A percentile compares a stretch with the other conserved stretches of the same genome.
These are phyloP conservation scores for Oreochromis grahami DNA, from an alignment of 2,797 vertebrate genomes.

Conservation along the genomic window DNA sequence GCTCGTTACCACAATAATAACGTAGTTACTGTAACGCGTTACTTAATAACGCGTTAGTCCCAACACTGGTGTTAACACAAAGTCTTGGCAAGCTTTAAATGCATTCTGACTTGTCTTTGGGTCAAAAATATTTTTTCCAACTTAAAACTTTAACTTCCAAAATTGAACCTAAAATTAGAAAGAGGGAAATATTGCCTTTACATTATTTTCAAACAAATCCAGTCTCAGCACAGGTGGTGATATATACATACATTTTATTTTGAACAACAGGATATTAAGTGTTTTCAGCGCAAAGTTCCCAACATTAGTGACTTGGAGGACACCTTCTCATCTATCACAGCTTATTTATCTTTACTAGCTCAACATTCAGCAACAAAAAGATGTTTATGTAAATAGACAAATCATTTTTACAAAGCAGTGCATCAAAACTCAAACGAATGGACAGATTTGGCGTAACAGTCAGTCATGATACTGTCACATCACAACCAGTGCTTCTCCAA, in stretches of 20 bases:
- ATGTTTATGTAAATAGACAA: neutral
- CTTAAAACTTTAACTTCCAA: neutral
- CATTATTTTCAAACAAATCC: neutral
- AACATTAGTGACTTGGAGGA: accelerated
- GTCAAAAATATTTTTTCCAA: accelerated
- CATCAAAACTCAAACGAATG: accelerated
- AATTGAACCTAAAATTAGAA: neutral
- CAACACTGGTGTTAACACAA: accelerated
- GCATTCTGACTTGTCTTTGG: no score
- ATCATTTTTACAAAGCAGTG: neutral
- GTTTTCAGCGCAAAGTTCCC: accelerated
- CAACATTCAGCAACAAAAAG: accelerated
- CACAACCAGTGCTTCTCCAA: neutral
- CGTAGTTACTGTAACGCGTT: no score
- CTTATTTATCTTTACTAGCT: no score
- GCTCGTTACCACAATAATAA: no score
- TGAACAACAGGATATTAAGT: neutral
- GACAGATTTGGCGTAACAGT: neutral
- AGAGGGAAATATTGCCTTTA: accelerated
- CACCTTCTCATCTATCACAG: neutral
- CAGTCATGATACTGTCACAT: neutral
- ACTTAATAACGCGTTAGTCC: no score
- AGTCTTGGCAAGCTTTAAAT: neutral
- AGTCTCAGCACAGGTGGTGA: neutral
- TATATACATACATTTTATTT: neutral